A percentile compares a stretch with the other conserved stretches of the same genome.
phyloP scores from a whole-genome alignment of 2,888 invertebrate genomes.

The Phlogophora meticulosa region DNA sequence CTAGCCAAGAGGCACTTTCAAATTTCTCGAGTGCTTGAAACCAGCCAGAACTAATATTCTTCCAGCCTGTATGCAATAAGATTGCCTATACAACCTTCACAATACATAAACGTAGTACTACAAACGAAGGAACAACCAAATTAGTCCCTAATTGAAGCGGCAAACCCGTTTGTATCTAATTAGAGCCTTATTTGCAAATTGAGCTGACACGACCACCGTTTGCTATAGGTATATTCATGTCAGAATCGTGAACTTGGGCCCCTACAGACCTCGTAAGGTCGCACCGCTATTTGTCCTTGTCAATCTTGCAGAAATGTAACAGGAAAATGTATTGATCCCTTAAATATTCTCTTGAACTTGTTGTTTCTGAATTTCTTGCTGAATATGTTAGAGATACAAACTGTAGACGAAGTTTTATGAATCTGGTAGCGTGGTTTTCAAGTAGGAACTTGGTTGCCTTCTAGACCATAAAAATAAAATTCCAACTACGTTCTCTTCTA shows the following conservation, averaged over 20 bases:
- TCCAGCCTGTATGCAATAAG: no score
- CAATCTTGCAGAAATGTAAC: constrained; percentile 47
- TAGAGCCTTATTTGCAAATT: constrained; percentile 70
- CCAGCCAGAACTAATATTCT: no score
- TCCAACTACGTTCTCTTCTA: constrained; percentile 6
- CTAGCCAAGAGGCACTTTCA: no score
- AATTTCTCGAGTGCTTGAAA: no score
- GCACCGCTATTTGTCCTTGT: constrained; percentile 49
- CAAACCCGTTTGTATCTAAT: constrained; percentile 71
- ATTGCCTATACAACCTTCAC: no score
- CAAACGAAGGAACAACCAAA: constrained; percentile 61
- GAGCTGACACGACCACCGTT: constrained; percentile 31
- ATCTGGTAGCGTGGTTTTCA: constrained; percentile 5
- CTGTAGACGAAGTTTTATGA: constrained; percentile 29
- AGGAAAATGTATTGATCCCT: constrained; percentile 44
- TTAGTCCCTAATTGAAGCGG: constrained; percentile 67
- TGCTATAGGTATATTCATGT: constrained; percentile 14
- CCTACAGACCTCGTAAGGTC: constrained; percentile 30
- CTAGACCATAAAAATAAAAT: constrained; percentile 25
- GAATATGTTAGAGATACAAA: constrained; percentile 26
- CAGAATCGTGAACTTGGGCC: constrained; percentile 24
- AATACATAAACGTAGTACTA: constrained; percentile 21
- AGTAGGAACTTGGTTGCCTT: constrained; percentile 13
- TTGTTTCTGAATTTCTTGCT: constrained; percentile 25
- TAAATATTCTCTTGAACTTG: constrained; percentile 24